These are phyloP conservation scores for Copsychus sechellarum DNA, from an alignment of 2,113 vertebrate species.

Conservation along the genomic window DNA sequence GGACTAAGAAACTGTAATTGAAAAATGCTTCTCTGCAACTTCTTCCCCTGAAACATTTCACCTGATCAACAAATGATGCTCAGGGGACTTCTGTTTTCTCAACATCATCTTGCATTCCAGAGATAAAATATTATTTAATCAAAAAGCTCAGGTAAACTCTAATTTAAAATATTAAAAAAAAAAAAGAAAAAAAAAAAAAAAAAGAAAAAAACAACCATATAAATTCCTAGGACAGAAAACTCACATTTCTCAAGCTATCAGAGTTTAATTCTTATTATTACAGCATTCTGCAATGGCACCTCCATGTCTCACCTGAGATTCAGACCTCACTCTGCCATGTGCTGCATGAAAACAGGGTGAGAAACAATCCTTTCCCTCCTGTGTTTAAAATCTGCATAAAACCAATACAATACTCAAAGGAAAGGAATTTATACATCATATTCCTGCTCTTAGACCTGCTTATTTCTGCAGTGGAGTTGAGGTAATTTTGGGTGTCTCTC, in stretches of 20 bases:
- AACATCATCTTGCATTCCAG: background rate
- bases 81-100: background rate
- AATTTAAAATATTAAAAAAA: background rate
- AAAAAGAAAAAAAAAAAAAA: background rate
- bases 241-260: background rate
- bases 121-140: background rate
- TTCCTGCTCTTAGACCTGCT: background rate
- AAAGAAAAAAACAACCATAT: background rate
- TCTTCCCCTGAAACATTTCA: background rate
- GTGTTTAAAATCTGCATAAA: background rate
- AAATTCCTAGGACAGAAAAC: background rate
- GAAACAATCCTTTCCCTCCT: background rate
- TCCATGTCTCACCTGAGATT: background rate
- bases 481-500: background rate
- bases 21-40: slow-evolving; percentile 25
- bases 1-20: background rate
- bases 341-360: background rate
- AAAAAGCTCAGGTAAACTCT: background rate
- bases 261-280: background rate
- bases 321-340: background rate
- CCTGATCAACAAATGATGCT: slow-evolving; percentile 1
- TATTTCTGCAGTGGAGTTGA: background rate
- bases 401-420: background rate
- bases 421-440: background rate
- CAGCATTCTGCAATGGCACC: background rate